These are phyloP conservation scores for Elgaria multicarinata DNA, from an alignment of 2,113 vertebrate species.

Conservation along the genomic window DNA sequence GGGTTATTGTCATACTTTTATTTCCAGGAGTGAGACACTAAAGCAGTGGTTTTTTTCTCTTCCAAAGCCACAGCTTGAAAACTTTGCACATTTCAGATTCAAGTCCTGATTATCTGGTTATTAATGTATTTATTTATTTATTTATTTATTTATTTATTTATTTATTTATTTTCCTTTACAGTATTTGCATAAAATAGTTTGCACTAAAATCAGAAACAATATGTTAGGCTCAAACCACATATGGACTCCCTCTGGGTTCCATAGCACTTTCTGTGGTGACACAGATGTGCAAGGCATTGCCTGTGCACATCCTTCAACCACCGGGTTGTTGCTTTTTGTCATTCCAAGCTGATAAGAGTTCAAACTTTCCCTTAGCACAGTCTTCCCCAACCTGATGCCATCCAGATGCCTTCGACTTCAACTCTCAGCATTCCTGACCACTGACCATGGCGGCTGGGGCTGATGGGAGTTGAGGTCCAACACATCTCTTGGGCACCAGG, in stretches of 20 bases:
- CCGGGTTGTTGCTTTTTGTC: neutral
- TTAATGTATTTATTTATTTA: no score
- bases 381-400: no score
- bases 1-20: neutral
- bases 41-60: no score
- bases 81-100: slow-evolving; percentile 1
- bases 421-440: no score
- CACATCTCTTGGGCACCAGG: no score
- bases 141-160: no score
- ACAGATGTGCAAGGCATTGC: neutral
- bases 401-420: no score
- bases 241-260: neutral
- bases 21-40: neutral
- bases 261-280: neutral
- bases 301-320: neutral
- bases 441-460: no score
- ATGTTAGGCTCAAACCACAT: neutral
- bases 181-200: slow-evolving; percentile 7
- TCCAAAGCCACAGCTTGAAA: neutral
- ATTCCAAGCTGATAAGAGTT: neutral
- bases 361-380: neutral
- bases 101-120: neutral
- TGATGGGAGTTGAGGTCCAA: no score
- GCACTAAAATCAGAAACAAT: neutral
- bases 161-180: neutral